These are phyloP conservation scores for Globodera ellingtonae DNA, from an alignment of 1,140 invertebrate species.

Conservation along the genomic window DNA sequence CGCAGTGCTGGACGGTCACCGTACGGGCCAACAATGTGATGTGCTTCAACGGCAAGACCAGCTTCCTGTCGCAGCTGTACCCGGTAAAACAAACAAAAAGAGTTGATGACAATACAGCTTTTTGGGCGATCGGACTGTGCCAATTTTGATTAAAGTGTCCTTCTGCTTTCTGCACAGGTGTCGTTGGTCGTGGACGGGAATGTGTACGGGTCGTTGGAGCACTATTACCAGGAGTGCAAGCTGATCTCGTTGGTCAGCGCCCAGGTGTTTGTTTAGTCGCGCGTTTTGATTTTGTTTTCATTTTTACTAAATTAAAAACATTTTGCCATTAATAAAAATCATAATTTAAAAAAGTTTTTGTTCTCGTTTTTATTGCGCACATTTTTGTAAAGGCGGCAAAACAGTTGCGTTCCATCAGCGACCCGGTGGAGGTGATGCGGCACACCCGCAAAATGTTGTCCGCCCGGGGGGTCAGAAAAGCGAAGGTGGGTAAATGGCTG, in stretches of 20 bases:
- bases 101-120: neutral
- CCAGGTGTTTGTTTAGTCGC: neutral
- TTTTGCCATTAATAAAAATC: too few relatives aligned
- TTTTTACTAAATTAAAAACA: too few relatives aligned
- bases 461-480: constrained; percentile 6
- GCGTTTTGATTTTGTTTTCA: neutral
- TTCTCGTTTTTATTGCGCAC: too few relatives aligned
- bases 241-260: constrained; percentile 43
- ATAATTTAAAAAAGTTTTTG: too few relatives aligned
- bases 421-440: constrained; percentile 43
- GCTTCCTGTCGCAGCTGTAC: constrained; percentile 49
- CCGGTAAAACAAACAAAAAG: constrained; percentile 34
- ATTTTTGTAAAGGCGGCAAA: constrained; percentile 16
- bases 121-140: too few relatives aligned
- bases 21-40: constrained; percentile 42
- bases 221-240: constrained; percentile 55
- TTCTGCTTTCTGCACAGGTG: constrained; percentile 32
- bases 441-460: constrained; percentile 40
- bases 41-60: constrained; percentile 40
- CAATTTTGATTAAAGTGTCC: too few relatives aligned
- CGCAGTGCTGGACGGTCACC: constrained; percentile 33
- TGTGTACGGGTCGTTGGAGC: constrained; percentile 46
- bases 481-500: too few relatives aligned
- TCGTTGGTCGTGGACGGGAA: constrained; percentile 33
- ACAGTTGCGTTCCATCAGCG: constrained; percentile 31